phyloP scores from a whole-genome alignment of 64 coral and sea anemone species.

The Anthopleura sola region DNA sequence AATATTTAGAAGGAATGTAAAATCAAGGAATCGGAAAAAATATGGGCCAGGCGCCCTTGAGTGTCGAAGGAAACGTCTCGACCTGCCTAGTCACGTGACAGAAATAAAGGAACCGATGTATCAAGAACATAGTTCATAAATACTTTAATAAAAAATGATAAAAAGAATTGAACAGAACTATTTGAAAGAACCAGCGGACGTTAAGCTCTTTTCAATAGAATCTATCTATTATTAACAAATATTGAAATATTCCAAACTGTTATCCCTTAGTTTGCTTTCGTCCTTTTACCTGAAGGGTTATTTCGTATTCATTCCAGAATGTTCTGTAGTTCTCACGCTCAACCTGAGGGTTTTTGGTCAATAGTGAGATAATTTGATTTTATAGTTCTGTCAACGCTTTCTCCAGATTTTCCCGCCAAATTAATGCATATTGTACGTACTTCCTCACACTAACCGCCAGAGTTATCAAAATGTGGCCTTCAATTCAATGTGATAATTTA shows the following conservation, averaged over 20 bases:
- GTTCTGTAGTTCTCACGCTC: background rate
- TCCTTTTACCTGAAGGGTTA: background rate
- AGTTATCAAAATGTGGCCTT: background rate
- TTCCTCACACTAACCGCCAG: background rate
- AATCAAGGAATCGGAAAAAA: background rate
- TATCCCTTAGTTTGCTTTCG: too few species aligned
- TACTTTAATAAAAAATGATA: background rate
- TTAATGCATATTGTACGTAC: background rate
- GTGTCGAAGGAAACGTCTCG: background rate
- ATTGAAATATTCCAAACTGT: background rate
- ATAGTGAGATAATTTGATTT: slow-evolving; percentile 13
- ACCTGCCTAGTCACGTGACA: background rate
- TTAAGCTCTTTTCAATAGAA: background rate
- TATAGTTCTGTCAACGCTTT: background rate
- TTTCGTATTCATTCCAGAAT: background rate
- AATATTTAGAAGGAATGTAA: background rate
- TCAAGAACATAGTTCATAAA: background rate
- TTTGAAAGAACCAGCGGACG: background rate
- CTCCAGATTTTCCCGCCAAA: background rate
- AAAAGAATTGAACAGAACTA: background rate
- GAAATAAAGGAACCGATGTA: too few species aligned
- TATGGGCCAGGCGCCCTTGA: background rate
- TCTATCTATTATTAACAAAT: background rate
- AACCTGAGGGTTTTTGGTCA: background rate
- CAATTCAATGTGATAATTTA: background rate